Percentiles rank a stretch among this genome's conserved stretches.
phyloP scores from a whole-genome alignment of 2,888 invertebrate species.

The Siphlonurus alternatus region DNA sequence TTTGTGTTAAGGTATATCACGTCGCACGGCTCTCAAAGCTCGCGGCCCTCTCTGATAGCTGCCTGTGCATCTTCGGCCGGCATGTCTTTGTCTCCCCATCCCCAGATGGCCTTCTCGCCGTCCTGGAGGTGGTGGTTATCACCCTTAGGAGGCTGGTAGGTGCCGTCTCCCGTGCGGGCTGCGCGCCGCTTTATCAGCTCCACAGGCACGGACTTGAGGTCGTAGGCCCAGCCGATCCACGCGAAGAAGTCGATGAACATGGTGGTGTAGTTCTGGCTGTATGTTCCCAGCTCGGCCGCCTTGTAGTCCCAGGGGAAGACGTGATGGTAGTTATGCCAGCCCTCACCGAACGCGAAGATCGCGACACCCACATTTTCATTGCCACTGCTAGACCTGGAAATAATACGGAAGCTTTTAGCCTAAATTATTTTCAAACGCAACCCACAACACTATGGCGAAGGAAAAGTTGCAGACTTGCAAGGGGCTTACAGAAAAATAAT shows the following conservation, averaged over 20 bases:
- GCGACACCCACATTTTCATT: constrained; percentile 64
- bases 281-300: constrained; percentile 8
- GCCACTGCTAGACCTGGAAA: too few species aligned
- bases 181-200: constrained; percentile 53
- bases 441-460: too few species aligned
- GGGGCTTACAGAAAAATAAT: too few species aligned
- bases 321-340: constrained; percentile 92
- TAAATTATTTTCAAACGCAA: too few species aligned
- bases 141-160: constrained; percentile 26
- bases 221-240: constrained; percentile 63
- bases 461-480: too few species aligned
- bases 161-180: constrained; percentile 55
- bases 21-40: neutral
- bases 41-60: neutral
- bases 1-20: too few species aligned
- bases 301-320: constrained; percentile 82
- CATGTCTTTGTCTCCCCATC: constrained; percentile 70
- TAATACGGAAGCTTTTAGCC: too few species aligned
- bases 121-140: constrained; percentile 22
- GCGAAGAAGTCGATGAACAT: constrained; percentile 48
- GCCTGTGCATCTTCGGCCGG: constrained; percentile 37
- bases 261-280: constrained; percentile 29
- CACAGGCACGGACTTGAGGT: constrained; percentile 54
- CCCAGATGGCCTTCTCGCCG: constrained; percentile 42
- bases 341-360: constrained; percentile 60